Base-by-base conservation (phyloP, 1,140 invertebrate genomes). In the Musca vetustissima region DNA sequence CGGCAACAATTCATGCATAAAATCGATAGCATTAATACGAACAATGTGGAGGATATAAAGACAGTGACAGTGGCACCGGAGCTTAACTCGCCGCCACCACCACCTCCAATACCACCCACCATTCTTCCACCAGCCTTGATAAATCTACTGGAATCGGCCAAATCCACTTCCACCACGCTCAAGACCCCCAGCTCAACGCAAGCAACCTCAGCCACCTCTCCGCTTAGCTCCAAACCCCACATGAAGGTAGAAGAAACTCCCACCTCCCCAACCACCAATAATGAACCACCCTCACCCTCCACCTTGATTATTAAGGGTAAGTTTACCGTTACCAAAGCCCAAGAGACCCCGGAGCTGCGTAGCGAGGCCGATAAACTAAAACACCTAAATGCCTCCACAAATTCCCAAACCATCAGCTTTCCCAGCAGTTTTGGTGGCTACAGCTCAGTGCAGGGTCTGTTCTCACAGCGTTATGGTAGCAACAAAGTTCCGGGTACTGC, bases 351-450 rank as follows among this genome's bases (percentile, higher is more conserved):
- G 1, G 86, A 87, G 47, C 83, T n/a, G n/a, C 85, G 84, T 13
- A 81, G 81, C 7, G 66, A 86, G 83, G 78, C 85, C 72, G 24
- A 84, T 73, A 71, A 77, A 49, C 43, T 83, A 67, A 70, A 76
- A 71, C 14, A 83, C 22, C 53, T 82, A 66, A 67, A 77, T 73
- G 70, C 84, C 17, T 74, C 72, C 61, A 80, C 85, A 61, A 88
- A 87, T 76, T 83, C 87, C 2, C 87, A 88, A 68, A 89, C 88
- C 9, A 88, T 89, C 17, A 87, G 88, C 74, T 89, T 88, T 72
- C 87, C 84, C 52, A 80, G 85, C 55, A 86, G 84, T 21, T 87
- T 87, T 64, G 85, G 86, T 1, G 84, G 87, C 21, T 84, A 85
- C 68, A 84, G 86, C 69, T 86, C 87, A 6, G 84, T 77, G 74